These are phyloP conservation scores for Vombatus ursinus DNA, from an alignment of 2,113 vertebrate genomes.

Conservation along the genomic window DNA sequence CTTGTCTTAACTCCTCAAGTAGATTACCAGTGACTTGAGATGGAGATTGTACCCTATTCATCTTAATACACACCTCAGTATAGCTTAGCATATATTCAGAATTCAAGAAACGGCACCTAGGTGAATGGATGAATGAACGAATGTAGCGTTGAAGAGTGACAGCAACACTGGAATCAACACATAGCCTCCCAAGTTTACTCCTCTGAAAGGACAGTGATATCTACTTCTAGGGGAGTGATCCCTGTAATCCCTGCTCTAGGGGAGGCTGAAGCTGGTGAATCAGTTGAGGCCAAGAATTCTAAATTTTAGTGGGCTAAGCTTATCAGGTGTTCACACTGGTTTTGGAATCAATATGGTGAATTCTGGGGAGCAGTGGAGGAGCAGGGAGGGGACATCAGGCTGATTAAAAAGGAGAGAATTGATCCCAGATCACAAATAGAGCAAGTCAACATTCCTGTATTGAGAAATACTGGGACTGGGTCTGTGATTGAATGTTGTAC, in stretches of 20 bases:
- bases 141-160: not conserved
- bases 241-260: not conserved
- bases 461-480: not conserved
- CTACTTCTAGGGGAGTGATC: no score
- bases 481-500: not conserved
- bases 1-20: not conserved
- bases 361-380: not conserved
- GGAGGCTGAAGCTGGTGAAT: not conserved
- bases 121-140: not conserved
- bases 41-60: not conserved
- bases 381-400: not conserved
- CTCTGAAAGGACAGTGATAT: not conserved
- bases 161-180: not conserved
- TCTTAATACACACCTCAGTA: not conserved
- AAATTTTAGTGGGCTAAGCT: not conserved
- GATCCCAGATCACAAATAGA: not conserved
- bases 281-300: not conserved
- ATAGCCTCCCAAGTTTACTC: not conserved
- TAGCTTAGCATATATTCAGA: not conserved
- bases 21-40: not conserved
- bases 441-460: not conserved
- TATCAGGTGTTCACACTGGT: not conserved
- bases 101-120: not conserved
- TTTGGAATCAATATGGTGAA: not conserved
- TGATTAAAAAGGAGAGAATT: not conserved